These are phyloP conservation scores for Halictus ligatus DNA, from an alignment of 2,888 invertebrate genomes.

Conservation along the genomic window DNA sequence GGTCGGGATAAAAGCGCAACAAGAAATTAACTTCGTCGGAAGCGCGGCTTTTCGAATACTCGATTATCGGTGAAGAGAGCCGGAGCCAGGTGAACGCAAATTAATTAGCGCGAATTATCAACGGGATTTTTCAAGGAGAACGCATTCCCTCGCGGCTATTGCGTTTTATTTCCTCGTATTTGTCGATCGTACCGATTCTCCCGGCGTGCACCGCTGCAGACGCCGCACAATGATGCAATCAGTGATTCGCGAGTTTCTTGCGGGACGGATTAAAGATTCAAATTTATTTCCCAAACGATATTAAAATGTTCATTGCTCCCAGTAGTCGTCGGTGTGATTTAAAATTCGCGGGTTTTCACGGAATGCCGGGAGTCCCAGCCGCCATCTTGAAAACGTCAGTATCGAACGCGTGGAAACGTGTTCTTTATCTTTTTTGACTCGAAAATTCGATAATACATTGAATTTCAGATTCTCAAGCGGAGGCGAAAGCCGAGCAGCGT, in stretches of 20 bases:
- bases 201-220: neutral
- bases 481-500: too few species aligned
- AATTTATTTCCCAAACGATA: neutral
- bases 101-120: slow-evolving; percentile 8
- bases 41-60: slow-evolving; percentile 18
- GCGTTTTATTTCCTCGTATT: neutral
- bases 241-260: neutral
- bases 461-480: too few species aligned
- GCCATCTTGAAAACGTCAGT: too few species aligned
- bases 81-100: neutral
- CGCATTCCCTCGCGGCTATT: neutral
- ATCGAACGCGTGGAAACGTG: too few species aligned
- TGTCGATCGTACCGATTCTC: neutral
- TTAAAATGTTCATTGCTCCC: neutral
- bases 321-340: neutral
- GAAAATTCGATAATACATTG: too few species aligned
- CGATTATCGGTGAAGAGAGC: neutral
- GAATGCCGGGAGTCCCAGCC: too few species aligned
- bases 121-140: neutral
- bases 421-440: too few species aligned
- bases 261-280: neutral
- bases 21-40: slow-evolving; percentile 47
- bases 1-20: neutral
- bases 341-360: too few species aligned
- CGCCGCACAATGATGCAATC: neutral